A percentile compares a stretch with the other conserved stretches of the same genome.
These are phyloP conservation scores for Jaculus jaculus DNA, from an alignment of 2,113 vertebrate species.

Conservation along the genomic window DNA sequence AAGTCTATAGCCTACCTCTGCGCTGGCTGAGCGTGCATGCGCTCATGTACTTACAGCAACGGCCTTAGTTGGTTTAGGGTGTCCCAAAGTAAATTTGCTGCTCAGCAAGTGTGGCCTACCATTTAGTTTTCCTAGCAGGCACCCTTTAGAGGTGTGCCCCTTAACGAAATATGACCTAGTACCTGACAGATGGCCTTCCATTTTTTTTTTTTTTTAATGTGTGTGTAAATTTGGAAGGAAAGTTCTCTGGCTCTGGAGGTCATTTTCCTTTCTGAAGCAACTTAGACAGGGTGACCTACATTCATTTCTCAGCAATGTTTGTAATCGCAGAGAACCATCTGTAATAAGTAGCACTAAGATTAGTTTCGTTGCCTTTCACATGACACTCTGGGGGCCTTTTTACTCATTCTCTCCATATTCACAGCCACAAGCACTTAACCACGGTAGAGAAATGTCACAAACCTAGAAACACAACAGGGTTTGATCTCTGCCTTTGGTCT, in stretches of 20 bases:
- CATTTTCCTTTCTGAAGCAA: not conserved
- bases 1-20: too few relatives aligned
- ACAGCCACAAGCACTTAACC: not conserved
- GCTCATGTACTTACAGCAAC: fast-evolving
- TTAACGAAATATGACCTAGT: not conserved
- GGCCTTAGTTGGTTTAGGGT: not conserved
- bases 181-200: not conserved
- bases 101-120: not conserved
- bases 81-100: not conserved
- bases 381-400: not conserved
- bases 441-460: constrained; percentile 32
- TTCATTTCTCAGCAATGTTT: constrained; percentile 7
- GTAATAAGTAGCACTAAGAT: not conserved
- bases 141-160: not conserved
- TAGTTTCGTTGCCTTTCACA: not conserved
- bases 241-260: not conserved
- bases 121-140: not conserved
- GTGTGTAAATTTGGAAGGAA: constrained; percentile 11
- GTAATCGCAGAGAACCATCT: not conserved
- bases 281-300: not conserved
- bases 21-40: not conserved
- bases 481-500: not conserved
- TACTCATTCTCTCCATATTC: not conserved
- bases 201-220: not conserved
- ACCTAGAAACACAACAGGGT: not conserved